These are phyloP conservation scores for Alethe diademata DNA, from an alignment of 2,113 vertebrate species.

Conservation along the genomic window DNA sequence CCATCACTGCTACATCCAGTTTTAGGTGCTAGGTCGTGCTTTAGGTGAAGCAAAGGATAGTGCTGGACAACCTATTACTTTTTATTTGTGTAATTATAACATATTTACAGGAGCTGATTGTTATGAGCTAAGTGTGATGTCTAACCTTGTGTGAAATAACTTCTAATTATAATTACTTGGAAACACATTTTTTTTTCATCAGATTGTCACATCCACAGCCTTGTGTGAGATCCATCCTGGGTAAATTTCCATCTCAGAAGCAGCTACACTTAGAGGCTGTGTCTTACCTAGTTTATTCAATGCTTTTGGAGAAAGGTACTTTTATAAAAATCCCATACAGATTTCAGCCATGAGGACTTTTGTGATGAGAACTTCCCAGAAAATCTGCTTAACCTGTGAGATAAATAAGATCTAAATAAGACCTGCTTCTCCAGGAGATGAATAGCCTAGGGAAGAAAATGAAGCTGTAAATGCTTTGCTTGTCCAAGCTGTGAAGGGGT, in stretches of 20 bases:
- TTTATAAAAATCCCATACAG: not conserved
- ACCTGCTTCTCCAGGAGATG: not conserved
- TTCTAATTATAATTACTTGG: not conserved
- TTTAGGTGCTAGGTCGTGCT: not conserved
- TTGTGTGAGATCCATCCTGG: not conserved
- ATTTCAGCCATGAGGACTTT: not conserved
- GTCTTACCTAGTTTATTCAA: not conserved
- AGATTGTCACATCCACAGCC: not conserved
- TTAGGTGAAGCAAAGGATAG: not conserved
- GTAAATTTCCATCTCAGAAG: not conserved
- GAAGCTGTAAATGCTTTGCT: not conserved
- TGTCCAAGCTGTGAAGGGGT: not conserved
- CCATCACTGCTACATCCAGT: not conserved
- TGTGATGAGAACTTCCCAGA: not conserved
- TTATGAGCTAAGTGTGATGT: not conserved
- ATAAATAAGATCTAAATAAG: not conserved
- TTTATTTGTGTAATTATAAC: not conserved
- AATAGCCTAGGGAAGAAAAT: not conserved
- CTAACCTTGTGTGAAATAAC: not conserved
- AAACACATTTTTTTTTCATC: not conserved
- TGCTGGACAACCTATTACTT: not conserved
- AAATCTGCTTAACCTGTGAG: not conserved
- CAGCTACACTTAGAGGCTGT: not conserved
- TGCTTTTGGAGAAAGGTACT: not conserved
- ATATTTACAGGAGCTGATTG: not conserved